A percentile compares a stretch with the other conserved stretches of the same genome.
These are phyloP conservation scores for Corythoichthys haematopterus DNA, from an alignment of 2,113 vertebrate genomes.

Conservation along the genomic window DNA sequence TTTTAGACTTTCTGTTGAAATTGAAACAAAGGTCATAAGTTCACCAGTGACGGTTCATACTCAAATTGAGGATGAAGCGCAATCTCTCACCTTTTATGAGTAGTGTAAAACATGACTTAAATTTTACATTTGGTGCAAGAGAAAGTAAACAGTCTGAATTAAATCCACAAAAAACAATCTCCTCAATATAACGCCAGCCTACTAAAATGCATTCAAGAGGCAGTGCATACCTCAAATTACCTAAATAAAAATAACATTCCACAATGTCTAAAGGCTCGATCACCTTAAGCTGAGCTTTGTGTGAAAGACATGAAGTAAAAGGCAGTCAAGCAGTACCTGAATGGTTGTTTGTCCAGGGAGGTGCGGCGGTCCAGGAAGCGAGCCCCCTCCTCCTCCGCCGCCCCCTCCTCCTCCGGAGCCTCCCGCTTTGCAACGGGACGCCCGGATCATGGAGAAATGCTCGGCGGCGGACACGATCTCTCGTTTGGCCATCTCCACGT, in stretches of 20 bases:
- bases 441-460: conserved; percentile 96
- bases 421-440: conserved; percentile 82
- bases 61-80: neutral
- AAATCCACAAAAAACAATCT: too few species aligned
- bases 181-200: neutral
- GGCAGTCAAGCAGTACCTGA: conserved; percentile 74
- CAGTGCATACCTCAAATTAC: neutral
- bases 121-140: neutral
- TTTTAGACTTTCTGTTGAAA: too few species aligned
- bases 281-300: neutral
- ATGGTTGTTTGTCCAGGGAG: conserved; percentile 94
- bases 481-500: conserved; percentile 93
- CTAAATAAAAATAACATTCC: neutral
- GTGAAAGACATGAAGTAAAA: neutral
- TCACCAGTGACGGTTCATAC: neutral
- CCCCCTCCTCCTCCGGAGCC: conserved; percentile 55
- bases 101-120: too few species aligned
- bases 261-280: neutral
- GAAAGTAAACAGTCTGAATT: neutral
- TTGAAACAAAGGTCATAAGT: neutral
- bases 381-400: conserved; percentile 65
- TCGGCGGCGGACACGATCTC: conserved; percentile 93
- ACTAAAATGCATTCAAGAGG: neutral
- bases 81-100: too few species aligned
- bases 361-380: conserved; percentile 83